These are phyloP conservation scores for Phalacrocorax brasilianus DNA, from an alignment of 2,113 vertebrate genomes.

Conservation along the genomic window DNA sequence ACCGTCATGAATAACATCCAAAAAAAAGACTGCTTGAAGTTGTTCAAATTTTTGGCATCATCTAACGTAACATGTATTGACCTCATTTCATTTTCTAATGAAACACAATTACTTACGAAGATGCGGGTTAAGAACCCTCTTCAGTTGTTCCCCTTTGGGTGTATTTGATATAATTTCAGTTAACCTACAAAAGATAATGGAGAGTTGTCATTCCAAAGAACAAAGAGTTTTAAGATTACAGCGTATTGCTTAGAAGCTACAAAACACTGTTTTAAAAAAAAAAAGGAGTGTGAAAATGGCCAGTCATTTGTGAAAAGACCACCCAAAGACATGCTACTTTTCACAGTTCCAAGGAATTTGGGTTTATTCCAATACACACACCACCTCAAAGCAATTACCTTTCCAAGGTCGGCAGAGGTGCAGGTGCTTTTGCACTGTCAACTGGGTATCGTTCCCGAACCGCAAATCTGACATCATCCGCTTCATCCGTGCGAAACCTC, in stretches of 20 bases:
- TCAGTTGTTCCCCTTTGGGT: constrained; percentile 87
- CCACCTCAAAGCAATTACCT: constrained; percentile 61
- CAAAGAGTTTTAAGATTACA: neutral
- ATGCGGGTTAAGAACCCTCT: constrained; percentile 89
- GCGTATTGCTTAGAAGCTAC: neutral
- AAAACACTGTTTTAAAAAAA: neutral
- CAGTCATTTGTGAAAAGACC: accelerated
- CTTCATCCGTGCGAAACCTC: constrained; percentile 88
- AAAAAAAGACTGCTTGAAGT: too few species aligned
- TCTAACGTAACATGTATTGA: accelerated
- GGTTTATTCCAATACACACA: neutral
- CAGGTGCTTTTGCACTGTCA: constrained; percentile 79
- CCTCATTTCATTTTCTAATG: neutral
- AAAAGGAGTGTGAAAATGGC: accelerated
- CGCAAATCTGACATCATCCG: constrained; percentile 91
- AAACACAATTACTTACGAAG: constrained; percentile 82
- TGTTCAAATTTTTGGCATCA: neutral
- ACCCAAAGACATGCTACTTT: too few species aligned
- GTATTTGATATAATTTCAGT: constrained; percentile 83
- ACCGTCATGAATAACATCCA: neutral
- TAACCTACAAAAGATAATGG: constrained; percentile 71
- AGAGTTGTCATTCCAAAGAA: neutral
- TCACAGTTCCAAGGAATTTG: neutral
- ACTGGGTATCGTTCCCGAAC: constrained; percentile 92
- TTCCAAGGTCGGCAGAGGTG: constrained; percentile 82